Evolutionary conservation across 1,140 invertebrate genomes (phyloP).

Genomic region (Oedothorax gibbosus): DNA sequence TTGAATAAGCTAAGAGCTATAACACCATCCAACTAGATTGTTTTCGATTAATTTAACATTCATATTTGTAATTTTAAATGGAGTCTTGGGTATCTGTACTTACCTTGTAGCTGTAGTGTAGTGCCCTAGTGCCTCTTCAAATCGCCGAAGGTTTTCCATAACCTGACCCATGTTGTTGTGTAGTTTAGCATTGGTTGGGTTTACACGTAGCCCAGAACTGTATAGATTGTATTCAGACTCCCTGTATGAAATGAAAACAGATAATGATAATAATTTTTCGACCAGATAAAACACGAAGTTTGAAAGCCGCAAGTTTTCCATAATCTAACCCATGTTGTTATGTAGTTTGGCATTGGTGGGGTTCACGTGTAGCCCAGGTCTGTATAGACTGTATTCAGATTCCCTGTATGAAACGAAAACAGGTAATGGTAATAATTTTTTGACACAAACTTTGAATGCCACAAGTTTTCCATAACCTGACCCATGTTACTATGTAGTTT

Average conservation of each 20-base stretch:
- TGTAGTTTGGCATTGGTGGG: conserved; percentile 94
- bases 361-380: conserved; percentile 90
- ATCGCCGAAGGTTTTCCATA: conserved; percentile 85
- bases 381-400: conserved; percentile 92
- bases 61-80: not conserved
- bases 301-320: no score
- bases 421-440: no score
- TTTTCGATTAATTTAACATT: not conserved
- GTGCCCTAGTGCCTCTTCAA: conserved; percentile 87
- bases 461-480: conserved; percentile 90
- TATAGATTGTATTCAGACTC: conserved; percentile 92
- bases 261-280: no score
- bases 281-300: no score
- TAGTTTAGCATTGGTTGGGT: conserved; percentile 92
- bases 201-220: conserved; percentile 89
- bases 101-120: conserved; percentile 89
- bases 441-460: no score
- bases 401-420: conserved; percentile 69
- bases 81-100: conserved; percentile 56
- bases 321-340: conserved; percentile 95
- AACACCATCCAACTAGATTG: no score
- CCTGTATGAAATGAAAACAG: conserved; percentile 64
- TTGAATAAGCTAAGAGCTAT: no score
- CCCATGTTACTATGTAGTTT: conserved; percentile 98
- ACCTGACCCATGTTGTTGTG: conserved; percentile 98